Conservation (phyloP, 2,888 invertebrate genomes). For the Netelia melanura region DNA sequence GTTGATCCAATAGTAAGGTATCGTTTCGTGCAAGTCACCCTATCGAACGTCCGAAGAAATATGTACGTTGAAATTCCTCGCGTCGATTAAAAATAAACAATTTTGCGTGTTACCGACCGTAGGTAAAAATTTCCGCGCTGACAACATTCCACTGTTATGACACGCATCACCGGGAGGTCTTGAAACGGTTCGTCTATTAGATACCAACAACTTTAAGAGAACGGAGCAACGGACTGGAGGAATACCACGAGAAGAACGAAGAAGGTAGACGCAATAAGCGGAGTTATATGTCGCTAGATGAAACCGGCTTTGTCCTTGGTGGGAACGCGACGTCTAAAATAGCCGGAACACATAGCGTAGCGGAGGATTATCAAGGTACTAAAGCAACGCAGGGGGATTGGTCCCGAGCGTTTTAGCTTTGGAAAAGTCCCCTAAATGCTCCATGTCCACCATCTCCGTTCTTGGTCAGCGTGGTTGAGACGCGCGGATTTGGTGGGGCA, state of each 20-base stretch:
- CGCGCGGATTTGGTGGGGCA: slow-evolving; percentile 50
- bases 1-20: too few relatives aligned
- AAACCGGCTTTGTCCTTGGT: slow-evolving; percentile 52
- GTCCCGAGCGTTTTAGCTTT: slow-evolving; percentile 22
- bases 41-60: too few relatives aligned
- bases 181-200: slow-evolving; percentile 3
- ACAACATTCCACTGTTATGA: neutral
- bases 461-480: slow-evolving; percentile 33
- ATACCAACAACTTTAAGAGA: neutral
- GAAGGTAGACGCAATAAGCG: neutral
- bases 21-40: too few relatives aligned
- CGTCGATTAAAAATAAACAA: too few relatives aligned
- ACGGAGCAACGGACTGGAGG: slow-evolving; percentile 2
- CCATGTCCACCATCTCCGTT: slow-evolving; percentile 32
- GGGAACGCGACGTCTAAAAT: slow-evolving; percentile 24
- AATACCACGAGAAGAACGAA: neutral
- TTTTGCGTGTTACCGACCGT: too few relatives aligned
- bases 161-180: slow-evolving; percentile 23
- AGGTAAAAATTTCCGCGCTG: neutral
- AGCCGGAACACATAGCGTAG: slow-evolving; percentile 41
- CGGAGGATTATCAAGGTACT: slow-evolving; percentile 46
- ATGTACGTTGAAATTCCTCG: too few relatives aligned
- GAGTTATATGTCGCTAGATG: neutral
- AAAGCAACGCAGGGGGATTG: slow-evolving; percentile 29
- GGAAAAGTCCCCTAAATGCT: slow-evolving; percentile 30